A percentile compares a stretch with the other conserved stretches of the same genome.
Conservation (phyloP, 37 sponge, comb jelly and placozoan species). For the Bolinopsis microptera region DNA sequence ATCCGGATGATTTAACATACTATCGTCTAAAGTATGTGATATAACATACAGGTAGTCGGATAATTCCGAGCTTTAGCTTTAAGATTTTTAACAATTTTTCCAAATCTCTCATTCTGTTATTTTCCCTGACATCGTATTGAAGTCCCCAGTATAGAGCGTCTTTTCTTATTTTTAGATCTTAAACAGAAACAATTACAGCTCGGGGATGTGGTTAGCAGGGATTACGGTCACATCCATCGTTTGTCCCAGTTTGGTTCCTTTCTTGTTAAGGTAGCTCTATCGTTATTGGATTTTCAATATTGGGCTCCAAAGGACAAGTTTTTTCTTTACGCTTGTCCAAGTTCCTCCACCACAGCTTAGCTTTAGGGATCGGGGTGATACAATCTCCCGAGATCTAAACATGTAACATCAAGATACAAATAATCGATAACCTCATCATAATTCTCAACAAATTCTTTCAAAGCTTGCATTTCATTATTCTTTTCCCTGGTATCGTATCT, state of each 20-base stretch:
- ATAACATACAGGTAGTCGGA: neutral
- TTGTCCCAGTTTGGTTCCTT: neutral
- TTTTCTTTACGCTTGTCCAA: no score
- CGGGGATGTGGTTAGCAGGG: neutral
- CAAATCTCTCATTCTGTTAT: neutral
- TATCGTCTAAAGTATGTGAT: neutral
- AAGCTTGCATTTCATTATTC: neutral
- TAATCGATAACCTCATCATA: neutral
- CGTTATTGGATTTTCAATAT: no score
- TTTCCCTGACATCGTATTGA: neutral
- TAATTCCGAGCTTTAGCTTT: no score
- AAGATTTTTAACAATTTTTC: neutral
- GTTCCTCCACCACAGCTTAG: neutral
- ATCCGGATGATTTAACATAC: neutral
- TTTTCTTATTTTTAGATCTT: neutral
- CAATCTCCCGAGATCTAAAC: neutral
- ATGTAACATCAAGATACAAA: neutral
- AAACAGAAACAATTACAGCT: neutral
- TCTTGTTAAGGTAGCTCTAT: neutral
- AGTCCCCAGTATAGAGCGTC: neutral
- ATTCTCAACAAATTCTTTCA: no score
- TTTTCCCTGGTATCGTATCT: neutral
- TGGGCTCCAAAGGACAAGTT: no score
- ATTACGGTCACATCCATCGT: neutral
- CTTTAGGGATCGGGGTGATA: no score